Conservation (phyloP, 2,888 invertebrate genomes). For the Chrysodeixis includens region DNA sequence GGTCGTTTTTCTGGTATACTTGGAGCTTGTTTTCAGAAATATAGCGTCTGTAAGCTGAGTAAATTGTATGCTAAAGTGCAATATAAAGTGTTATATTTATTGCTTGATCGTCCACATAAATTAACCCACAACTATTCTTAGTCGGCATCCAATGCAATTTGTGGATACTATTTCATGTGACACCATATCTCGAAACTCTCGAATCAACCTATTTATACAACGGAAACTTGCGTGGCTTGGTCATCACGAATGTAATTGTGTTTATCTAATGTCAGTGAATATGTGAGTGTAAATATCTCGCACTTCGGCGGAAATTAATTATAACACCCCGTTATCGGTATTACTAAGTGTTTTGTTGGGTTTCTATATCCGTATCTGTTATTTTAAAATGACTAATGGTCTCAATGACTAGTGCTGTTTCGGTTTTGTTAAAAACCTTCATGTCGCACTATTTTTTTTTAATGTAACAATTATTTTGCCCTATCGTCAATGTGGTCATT, state of each 20-base stretch:
- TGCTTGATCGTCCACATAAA: background rate
- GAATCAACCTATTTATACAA: constrained; percentile 15
- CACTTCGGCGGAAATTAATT: constrained; percentile 14
- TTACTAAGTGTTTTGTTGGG: background rate
- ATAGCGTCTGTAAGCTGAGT: no score
- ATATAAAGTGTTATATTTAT: background rate
- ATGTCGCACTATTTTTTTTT: background rate
- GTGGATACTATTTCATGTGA: constrained; percentile 13
- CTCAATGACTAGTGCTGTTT: background rate
- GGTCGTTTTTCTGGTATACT: no score
- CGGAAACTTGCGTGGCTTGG: constrained; percentile 19
- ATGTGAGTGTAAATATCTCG: constrained; percentile 21
- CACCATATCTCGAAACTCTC: background rate
- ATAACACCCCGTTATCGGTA: background rate
- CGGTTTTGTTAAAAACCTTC: background rate
- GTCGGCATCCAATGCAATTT: background rate
- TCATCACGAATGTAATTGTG: constrained; percentile 10
- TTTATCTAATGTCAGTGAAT: background rate
- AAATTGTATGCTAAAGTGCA: no score
- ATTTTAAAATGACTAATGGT: background rate
- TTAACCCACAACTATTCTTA: background rate
- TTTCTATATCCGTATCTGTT: background rate
- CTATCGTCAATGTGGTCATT: no score
- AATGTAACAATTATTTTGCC: no score
- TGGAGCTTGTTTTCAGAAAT: no score